Percentiles rank a stretch among this genome's conserved stretches.
Conservation (phyloP, 2,113 vertebrate genomes). For the Amazona guildingii region DNA sequence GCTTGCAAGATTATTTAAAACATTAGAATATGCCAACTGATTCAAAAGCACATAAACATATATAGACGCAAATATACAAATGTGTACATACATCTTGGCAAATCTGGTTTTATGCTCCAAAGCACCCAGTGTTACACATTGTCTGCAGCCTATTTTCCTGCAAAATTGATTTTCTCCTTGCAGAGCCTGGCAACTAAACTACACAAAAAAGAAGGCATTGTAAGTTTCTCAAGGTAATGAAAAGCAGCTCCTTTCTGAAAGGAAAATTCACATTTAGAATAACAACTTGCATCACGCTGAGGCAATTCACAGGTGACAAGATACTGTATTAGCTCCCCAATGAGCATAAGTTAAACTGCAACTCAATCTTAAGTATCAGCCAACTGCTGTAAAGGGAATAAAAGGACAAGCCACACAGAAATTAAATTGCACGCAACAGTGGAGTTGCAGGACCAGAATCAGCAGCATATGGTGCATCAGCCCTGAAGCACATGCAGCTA, state of each 20-base stretch:
- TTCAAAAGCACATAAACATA: background rate
- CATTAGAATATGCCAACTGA: background rate
- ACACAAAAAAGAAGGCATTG: background rate
- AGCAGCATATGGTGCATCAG: background rate
- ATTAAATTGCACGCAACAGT: background rate
- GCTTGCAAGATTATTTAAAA: background rate
- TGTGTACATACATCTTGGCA: background rate
- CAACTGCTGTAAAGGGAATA: background rate
- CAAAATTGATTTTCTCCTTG: background rate
- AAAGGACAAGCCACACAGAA: background rate
- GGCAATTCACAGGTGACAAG: conserved; percentile 30
- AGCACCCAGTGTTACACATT: background rate
- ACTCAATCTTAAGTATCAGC: background rate
- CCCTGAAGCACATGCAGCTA: background rate
- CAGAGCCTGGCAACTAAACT: background rate
- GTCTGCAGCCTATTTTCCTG: background rate
- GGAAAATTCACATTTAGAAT: conserved; percentile 16
- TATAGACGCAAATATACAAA: background rate
- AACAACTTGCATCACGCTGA: background rate
- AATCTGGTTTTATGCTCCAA: background rate
- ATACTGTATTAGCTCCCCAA: background rate
- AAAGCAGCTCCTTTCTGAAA: background rate
- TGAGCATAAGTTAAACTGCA: background rate
- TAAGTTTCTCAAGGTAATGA: conserved; percentile 1
- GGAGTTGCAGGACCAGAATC: background rate